Evolutionary conservation across 2,888 invertebrate genomes (phyloP).

Genomic region (Lumbricus terrestris): DNA sequence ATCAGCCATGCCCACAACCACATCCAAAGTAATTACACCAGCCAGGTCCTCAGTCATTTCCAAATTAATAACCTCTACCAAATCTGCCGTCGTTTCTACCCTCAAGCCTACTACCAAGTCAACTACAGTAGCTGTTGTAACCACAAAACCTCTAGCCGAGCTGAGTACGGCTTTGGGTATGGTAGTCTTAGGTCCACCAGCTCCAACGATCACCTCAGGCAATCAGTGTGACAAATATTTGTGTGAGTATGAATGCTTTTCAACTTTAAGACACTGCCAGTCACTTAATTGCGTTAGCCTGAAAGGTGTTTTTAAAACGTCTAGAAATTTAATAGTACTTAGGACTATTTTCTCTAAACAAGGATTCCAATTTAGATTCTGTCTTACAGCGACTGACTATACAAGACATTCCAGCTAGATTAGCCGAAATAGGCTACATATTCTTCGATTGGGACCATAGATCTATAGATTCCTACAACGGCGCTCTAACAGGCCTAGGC

Average conservation of each 20-base stretch:
- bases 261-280: not conserved
- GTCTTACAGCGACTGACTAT: too few species aligned
- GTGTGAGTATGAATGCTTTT: not conserved
- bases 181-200: not conserved
- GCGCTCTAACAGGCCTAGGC: too few species aligned
- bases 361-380: too few species aligned
- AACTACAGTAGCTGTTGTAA: not conserved
- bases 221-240: not conserved
- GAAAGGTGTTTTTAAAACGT: too few species aligned
- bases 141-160: not conserved
- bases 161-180: not conserved
- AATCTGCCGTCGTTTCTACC: not conserved
- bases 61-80: not conserved
- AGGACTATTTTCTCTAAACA: too few species aligned
- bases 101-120: not conserved
- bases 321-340: too few species aligned
- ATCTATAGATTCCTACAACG: too few species aligned
- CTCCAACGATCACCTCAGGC: not conserved
- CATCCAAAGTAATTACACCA: not conserved
- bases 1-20: not conserved
- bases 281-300: too few species aligned
- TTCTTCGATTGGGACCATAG: too few species aligned
- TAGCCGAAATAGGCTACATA: too few species aligned
- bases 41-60: not conserved
- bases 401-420: too few species aligned